Evolutionary conservation across 2,113 vertebrate genomes (phyloP), one percentile per base, ranked within the genome.

Genomic region (Muntiacus muntjak): DNA sequence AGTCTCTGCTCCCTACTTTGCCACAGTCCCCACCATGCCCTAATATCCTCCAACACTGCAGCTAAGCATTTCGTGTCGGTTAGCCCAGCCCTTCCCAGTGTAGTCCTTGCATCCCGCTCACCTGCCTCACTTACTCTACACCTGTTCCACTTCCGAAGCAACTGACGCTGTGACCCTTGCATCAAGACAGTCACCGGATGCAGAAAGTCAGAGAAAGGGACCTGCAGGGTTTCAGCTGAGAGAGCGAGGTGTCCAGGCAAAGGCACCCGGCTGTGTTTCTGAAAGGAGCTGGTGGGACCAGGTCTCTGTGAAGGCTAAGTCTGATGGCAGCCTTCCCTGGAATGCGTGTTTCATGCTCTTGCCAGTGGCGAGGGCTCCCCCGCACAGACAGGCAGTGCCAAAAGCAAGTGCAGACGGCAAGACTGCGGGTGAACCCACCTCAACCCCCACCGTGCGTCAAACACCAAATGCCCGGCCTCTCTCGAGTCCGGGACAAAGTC

Each of bases 11-110:
- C 54, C n/a, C 40, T 0, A 13, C 28, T 33, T 16, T 79, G 50
- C 50, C 28, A 3, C 11, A n/a, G 40, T 15, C 81, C 67, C 57
- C 62, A 40, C 50, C 50, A 2, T 15, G 12, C 78, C 78, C 55
- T 23, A 4, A 15, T 3, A 15, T 0, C 12, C 54, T 13, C 26
- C 2, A 0, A 16, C 86, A 23, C 21, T 1, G 7, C 30, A 5
- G 50, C 54, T 33, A 2, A 62, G 79, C 21, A 2, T 5, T n/a
- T 1, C 3, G 40, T 21, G 43, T 6, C 6, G 0, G 14, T 3
- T 4, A 55, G 50, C 64, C 21, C 1, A 40, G 45, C 84, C 12
- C 30, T 16, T 21, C 45, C 60, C 60, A 4, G 26, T 2, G 17
- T 6, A 19, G 1, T n/a, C 58, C 52, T 17, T 33, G 36, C n/a